These are phyloP conservation scores for Lophotriccus pileatus DNA, from an alignment of 2,797 vertebrate species.

Conservation along the genomic window DNA sequence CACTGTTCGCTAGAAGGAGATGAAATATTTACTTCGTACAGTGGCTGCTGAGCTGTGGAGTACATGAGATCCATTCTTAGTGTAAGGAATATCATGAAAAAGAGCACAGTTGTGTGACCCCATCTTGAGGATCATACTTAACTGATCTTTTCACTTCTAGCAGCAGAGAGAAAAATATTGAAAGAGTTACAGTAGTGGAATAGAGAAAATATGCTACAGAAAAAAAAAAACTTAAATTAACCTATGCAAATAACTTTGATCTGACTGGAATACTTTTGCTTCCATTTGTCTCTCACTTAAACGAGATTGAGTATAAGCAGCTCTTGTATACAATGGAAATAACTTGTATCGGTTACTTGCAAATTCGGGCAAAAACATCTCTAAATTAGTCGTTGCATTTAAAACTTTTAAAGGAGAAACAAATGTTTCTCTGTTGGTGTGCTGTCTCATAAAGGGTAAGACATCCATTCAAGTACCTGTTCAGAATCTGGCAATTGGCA, in stretches of 20 bases:
- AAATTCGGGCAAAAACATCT: not conserved
- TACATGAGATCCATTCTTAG: not conserved
- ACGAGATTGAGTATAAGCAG: not conserved
- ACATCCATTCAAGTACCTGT: not conserved
- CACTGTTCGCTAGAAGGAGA: not conserved
- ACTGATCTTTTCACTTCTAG: not conserved
- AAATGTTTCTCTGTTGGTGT: not conserved
- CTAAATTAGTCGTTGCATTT: not conserved
- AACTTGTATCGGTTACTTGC: not conserved
- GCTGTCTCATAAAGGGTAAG: not conserved
- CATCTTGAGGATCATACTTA: not conserved
- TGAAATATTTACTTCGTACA: not conserved
- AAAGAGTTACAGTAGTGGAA: not conserved
- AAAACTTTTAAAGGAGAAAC: not conserved
- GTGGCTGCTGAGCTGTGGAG: not conserved
- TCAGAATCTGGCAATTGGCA: not conserved
- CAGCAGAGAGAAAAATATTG: not conserved
- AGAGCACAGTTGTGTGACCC: not conserved
- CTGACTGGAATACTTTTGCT: not conserved
- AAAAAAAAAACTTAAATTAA: not conserved
- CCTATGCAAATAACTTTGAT: conserved; percentile 36
- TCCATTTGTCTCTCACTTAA: conserved; percentile 23
- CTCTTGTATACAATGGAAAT: not conserved
- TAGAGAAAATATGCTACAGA: conserved; percentile 6
- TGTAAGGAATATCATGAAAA: not conserved